phyloP scores from a whole-genome alignment of 2,888 invertebrate genomes.

The Temnothorax rugatulus region DNA sequence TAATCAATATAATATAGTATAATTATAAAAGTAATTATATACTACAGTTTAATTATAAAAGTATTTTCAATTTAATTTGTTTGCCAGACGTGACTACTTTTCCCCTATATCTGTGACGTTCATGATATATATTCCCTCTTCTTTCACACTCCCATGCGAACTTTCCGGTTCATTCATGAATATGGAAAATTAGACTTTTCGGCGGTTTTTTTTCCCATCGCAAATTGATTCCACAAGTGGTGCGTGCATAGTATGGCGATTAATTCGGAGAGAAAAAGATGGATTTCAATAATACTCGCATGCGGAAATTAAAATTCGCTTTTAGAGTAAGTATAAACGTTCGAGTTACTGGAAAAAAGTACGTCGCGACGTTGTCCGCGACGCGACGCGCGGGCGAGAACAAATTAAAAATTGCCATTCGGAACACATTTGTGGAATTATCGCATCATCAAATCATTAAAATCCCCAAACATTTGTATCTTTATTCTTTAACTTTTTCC shows the following conservation, averaged over 20 bases:
- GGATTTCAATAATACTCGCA: constrained; percentile 48
- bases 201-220: constrained; percentile 51
- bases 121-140: constrained; percentile 4
- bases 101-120: constrained; percentile 22
- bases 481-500: background rate
- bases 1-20: constrained; percentile 15
- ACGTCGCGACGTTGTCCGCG: too few relatives aligned
- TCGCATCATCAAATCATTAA: background rate
- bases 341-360: background rate
- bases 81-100: constrained; percentile 29
- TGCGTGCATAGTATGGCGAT: constrained; percentile 55
- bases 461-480: background rate
- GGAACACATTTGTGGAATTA: background rate
- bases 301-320: constrained; percentile 69
- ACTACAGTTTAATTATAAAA: background rate
- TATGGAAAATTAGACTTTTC: constrained; percentile 78
- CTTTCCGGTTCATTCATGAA: constrained; percentile 70
- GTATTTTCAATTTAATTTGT: constrained; percentile 62
- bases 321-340: constrained; percentile 28
- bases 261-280: constrained; percentile 65
- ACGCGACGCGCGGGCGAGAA: background rate
- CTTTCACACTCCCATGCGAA: background rate
- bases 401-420: constrained; percentile 4
- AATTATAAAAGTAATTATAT: background rate
- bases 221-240: constrained; percentile 76